Percentiles rank a stretch among this genome's conserved stretches.
phyloP scores from a whole-genome alignment of 2,113 vertebrate species.

The Hemiprocne comata region DNA sequence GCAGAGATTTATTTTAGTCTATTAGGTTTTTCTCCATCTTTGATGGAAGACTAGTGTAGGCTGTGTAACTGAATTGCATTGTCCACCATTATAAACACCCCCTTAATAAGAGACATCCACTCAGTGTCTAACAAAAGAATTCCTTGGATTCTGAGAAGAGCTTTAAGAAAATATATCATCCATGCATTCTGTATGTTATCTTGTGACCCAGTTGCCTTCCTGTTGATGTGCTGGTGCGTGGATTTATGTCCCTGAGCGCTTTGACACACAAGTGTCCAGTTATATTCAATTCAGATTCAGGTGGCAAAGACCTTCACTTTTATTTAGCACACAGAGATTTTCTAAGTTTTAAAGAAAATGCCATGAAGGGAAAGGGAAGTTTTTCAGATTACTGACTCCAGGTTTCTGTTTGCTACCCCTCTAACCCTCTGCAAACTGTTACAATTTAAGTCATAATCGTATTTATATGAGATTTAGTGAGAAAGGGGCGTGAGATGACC shows the following conservation, averaged over 20 bases:
- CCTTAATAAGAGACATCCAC: conserved; percentile 64
- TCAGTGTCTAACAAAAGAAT: conserved; percentile 68
- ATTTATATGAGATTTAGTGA: conserved; percentile 36
- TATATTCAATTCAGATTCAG: conserved; percentile 73
- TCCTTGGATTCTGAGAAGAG: conserved; percentile 63
- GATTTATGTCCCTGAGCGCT: conserved; percentile 59
- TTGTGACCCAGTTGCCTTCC: conserved; percentile 71
- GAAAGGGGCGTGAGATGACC: conserved; percentile 42
- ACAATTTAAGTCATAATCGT: conserved; percentile 48
- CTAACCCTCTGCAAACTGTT: conserved; percentile 12
- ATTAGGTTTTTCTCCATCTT: conserved; percentile 46
- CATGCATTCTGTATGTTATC: conserved; percentile 59
- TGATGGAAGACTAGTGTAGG: conserved; percentile 55
- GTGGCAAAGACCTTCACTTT: conserved; percentile 71
- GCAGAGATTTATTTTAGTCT: conserved; percentile 57
- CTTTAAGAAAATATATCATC: conserved; percentile 60
- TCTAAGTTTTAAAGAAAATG: conserved; percentile 70
- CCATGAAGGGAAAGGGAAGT: conserved; percentile 59
- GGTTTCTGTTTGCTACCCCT: conserved; percentile 29
- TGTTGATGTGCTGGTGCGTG: conserved; percentile 73
- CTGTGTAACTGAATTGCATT: conserved; percentile 42
- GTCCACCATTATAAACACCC: conserved; percentile 66
- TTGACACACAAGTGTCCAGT: conserved; percentile 75
- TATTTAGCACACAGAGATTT: conserved; percentile 48
- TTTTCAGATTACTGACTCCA: conserved; percentile 54